phyloP scores from a whole-genome alignment of 1,140 invertebrate species.

The Dinoponera quadriceps region DNA sequence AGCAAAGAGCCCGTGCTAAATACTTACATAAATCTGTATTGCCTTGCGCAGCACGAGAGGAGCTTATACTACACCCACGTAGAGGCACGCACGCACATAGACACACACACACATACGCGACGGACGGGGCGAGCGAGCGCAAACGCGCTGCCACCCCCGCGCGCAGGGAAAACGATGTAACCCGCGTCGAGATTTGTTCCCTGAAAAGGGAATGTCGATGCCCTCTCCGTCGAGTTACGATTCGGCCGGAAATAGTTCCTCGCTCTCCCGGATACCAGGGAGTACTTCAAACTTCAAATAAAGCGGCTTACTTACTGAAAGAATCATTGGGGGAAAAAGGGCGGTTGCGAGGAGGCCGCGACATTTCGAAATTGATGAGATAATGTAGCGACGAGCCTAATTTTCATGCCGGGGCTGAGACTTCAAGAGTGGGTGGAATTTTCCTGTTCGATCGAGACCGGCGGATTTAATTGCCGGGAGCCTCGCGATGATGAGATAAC shows the following conservation, averaged over 20 bases:
- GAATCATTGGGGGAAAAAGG: not conserved
- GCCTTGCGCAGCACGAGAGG: conserved; percentile 78
- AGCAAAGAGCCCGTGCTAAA: conserved; percentile 85
- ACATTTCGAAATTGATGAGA: not conserved
- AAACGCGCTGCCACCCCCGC: not conserved
- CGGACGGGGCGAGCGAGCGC: conserved; percentile 8
- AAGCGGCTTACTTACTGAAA: not conserved
- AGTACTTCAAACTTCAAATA: not conserved
- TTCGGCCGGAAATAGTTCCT: not conserved
- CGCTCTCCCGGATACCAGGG: not conserved
- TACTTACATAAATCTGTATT: conserved; percentile 87
- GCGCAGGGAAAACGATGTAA: conserved; percentile 55
- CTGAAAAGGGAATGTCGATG: conserved; percentile 40
- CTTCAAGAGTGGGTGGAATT: too few species aligned
- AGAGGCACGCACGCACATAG: conserved; percentile 30
- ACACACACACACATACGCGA: not conserved
- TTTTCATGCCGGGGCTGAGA: too few species aligned
- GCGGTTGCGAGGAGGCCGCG: not conserved
- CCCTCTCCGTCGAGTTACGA: not conserved
- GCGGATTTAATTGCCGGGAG: not conserved
- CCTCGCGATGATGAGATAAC: too few species aligned
- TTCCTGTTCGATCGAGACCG: too few species aligned
- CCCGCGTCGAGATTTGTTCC: conserved; percentile 27
- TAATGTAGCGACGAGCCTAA: not conserved
- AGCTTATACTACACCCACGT: conserved; percentile 72